These are phyloP conservation scores for Merodon equestris DNA, from an alignment of 2,888 invertebrate genomes.

Conservation along the genomic window DNA sequence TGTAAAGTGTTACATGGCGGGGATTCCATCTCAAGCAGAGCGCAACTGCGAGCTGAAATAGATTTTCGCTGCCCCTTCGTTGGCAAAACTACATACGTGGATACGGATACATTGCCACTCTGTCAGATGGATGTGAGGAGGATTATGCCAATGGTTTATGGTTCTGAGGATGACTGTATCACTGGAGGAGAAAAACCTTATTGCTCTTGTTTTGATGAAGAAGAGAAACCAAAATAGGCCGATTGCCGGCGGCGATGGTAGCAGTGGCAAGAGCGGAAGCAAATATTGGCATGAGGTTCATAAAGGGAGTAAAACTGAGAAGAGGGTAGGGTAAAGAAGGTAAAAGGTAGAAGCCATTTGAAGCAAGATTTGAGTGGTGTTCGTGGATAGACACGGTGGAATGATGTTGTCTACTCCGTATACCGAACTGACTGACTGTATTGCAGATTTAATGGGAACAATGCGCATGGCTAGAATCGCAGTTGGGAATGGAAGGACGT, in stretches of 20 bases:
- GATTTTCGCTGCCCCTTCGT: constrained; percentile 34
- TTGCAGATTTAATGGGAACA: constrained; percentile 40
- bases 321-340: too few relatives aligned
- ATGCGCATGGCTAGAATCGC: constrained; percentile 58
- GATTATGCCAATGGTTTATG: constrained; percentile 2
- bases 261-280: too few relatives aligned
- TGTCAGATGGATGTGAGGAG: not conserved
- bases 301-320: constrained; percentile 29
- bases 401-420: not conserved
- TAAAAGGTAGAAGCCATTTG: constrained; percentile 51
- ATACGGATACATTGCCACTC: not conserved
- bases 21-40: constrained; percentile 2
- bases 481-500: constrained; percentile 54
- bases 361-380: constrained; percentile 30
- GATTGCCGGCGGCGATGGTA: constrained; percentile 1
- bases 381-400: constrained; percentile 17
- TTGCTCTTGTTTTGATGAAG: not conserved
- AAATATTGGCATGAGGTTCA: constrained; percentile 12
- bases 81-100: not conserved
- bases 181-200: constrained; percentile 10
- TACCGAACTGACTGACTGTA: too few relatives aligned
- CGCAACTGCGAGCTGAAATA: constrained; percentile 55
- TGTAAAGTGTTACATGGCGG: too few relatives aligned
- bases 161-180: not conserved
- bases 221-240: constrained; percentile 7